Conservation (phyloP, 1,140 invertebrate species). For the Pteromalus puparum region DNA sequence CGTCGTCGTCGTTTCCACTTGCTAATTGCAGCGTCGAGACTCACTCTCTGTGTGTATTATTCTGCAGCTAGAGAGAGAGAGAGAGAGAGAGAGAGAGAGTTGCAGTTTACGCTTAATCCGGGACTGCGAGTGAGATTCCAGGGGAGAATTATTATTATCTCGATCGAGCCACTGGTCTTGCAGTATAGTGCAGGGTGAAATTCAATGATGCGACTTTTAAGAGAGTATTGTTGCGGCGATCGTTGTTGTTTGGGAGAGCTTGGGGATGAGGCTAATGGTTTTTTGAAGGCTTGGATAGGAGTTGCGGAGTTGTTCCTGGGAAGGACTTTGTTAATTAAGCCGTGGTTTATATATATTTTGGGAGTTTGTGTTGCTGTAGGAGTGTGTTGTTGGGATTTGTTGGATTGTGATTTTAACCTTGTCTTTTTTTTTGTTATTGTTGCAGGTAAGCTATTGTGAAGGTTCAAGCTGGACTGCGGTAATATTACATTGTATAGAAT, state of each 20-base stretch:
- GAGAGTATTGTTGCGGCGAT: neutral
- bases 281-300: neutral
- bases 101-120: constrained; percentile 33
- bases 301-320: no score
- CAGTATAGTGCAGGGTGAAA: neutral
- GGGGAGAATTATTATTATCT: constrained; percentile 24
- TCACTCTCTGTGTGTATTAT: neutral
- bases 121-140: neutral
- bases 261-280: neutral
- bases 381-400: no score
- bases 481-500: no score
- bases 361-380: no score
- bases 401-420: no score
- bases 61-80: neutral
- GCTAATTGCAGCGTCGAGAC: constrained; percentile 30
- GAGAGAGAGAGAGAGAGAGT: neutral
- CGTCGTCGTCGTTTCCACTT: constrained; percentile 19
- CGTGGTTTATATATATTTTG: no score
- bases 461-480: no score
- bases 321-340: no score
- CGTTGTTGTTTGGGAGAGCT: neutral
- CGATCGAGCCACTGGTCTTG: neutral
- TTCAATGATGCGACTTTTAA: constrained; percentile 11
- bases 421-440: no score
- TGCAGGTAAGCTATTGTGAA: no score